Evolutionary conservation across 2,888 invertebrate species (phyloP).

Genomic region (Diplolepis rosae): DNA sequence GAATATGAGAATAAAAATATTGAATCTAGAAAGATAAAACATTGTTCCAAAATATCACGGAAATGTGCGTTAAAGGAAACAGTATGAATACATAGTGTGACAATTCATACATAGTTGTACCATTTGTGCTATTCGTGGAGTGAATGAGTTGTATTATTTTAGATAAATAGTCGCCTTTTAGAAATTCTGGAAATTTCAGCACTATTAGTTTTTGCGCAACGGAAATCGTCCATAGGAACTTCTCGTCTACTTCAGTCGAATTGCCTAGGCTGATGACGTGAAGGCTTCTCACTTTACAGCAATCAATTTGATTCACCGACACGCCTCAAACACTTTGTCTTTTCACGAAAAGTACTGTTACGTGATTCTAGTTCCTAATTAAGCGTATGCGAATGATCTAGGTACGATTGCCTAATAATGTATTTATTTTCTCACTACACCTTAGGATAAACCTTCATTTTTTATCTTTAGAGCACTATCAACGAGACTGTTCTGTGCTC

Average conservation of each 20-base stretch:
- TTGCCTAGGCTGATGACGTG: too few relatives aligned
- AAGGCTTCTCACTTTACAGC: background rate
- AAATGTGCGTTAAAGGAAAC: constrained; percentile 28
- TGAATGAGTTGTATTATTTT: background rate
- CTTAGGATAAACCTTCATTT: constrained; percentile 13
- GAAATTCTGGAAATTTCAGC: background rate
- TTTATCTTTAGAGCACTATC: background rate
- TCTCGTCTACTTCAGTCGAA: background rate
- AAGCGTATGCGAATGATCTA: constrained; percentile 28
- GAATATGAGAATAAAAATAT: constrained; percentile 12
- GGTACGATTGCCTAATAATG: constrained; percentile 18
- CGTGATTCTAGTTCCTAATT: constrained; percentile 15
- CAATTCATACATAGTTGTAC: constrained; percentile 28
- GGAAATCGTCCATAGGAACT: constrained; percentile 1
- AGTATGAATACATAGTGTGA: constrained; percentile 19
- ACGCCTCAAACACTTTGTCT: background rate
- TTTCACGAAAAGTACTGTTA: constrained; percentile 7
- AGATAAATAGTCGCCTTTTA: background rate
- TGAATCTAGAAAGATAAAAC: constrained; percentile 6
- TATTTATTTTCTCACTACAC: constrained; percentile 1
- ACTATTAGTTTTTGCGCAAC: background rate
- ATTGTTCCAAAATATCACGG: constrained; percentile 27
- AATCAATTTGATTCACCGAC: background rate
- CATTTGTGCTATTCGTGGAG: constrained; percentile 18
- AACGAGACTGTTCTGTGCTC: constrained; percentile 23